Evolutionary conservation across 1,140 invertebrate genomes (phyloP).

Genomic region (Zeugodacus cucurbitae): DNA sequence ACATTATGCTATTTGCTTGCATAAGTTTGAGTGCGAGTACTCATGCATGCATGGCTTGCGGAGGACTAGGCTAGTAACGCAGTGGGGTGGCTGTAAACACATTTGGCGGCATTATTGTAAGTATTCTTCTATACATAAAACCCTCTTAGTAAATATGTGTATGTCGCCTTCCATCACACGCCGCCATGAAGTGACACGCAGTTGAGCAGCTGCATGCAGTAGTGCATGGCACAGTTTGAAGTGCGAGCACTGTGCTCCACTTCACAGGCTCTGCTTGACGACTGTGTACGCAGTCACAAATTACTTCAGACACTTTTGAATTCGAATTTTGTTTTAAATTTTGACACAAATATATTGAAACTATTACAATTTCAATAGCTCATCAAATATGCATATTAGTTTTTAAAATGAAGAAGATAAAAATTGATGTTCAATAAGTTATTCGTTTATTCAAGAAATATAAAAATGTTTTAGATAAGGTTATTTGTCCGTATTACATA

Average conservation of each 20-base stretch:
- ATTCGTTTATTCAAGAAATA: too few relatives aligned
- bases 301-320: not conserved
- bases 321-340: not conserved
- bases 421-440: too few relatives aligned
- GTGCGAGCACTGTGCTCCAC: not conserved
- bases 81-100: not conserved
- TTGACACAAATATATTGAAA: not conserved
- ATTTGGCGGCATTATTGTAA: not conserved
- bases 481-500: too few relatives aligned
- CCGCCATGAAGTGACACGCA: not conserved
- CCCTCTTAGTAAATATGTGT: not conserved
- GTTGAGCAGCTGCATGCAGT: not conserved
- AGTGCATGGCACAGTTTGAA: not conserved
- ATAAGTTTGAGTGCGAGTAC: not conserved
- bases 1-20: conserved; percentile 25
- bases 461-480: too few relatives aligned
- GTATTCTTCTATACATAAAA: not conserved
- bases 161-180: not conserved
- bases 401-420: too few relatives aligned
- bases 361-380: too few relatives aligned
- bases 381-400: too few relatives aligned
- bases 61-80: not conserved
- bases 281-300: not conserved
- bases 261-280: not conserved
- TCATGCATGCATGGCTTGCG: not conserved